A percentile compares a stretch with the other conserved stretches of the same genome.
phyloP scores from a whole-genome alignment of 2,113 vertebrate genomes.

The Nycticorax nycticorax region DNA sequence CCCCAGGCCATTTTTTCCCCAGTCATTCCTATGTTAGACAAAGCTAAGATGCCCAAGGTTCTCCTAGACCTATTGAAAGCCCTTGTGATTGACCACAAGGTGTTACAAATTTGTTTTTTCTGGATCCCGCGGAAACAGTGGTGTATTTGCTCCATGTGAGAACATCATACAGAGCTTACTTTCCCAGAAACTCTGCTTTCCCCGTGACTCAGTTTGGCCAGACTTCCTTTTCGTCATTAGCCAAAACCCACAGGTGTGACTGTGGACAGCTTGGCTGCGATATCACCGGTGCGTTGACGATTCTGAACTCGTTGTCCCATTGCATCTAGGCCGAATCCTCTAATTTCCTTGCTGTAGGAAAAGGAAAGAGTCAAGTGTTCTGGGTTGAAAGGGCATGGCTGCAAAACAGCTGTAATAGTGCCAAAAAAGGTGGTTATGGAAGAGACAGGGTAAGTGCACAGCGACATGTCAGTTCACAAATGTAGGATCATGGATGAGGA shows the following conservation, averaged over 20 bases:
- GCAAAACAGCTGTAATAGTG: not conserved
- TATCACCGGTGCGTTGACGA: rapidly evolving
- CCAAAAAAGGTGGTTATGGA: not conserved
- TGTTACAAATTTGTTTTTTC: not conserved
- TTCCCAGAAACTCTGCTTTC: slow-evolving; percentile 11
- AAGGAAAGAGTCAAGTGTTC: not conserved
- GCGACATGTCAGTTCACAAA: not conserved
- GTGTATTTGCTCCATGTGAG: not conserved
- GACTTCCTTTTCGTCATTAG: not conserved
- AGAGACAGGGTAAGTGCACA: not conserved
- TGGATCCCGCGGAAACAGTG: not conserved
- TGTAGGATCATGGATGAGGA: not conserved
- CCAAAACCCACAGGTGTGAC: not conserved
- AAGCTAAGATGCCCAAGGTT: not conserved
- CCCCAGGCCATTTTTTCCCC: not conserved
- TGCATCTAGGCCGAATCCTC: not conserved
- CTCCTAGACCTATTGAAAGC: not conserved
- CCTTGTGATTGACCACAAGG: not conserved
- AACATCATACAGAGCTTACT: not conserved
- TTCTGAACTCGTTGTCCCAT: not conserved
- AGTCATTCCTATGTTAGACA: not conserved
- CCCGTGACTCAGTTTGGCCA: not conserved
- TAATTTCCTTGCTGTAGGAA: not conserved
- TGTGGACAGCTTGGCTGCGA: not conserved
- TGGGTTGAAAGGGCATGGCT: not conserved